Evolutionary conservation across 1,140 invertebrate species (phyloP).

Genomic region (Mizuhopecten yessoensis): DNA sequence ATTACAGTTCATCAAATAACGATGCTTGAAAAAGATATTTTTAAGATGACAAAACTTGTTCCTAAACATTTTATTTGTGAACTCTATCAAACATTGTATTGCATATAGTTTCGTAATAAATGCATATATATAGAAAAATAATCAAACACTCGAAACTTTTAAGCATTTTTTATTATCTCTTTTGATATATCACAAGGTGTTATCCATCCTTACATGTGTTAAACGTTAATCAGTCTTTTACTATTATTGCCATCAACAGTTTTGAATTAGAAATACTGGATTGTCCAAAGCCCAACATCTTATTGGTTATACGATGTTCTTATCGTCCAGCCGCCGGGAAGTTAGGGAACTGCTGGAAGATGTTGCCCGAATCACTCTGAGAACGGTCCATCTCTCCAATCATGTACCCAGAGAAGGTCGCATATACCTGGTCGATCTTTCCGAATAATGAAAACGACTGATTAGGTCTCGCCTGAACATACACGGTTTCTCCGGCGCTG

Average conservation of each 20-base stretch:
- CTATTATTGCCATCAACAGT: too few relatives aligned
- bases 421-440: slow-evolving; percentile 56
- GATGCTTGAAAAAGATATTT: too few relatives aligned
- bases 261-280: too few relatives aligned
- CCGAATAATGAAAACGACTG: slow-evolving; percentile 62
- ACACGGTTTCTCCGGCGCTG: slow-evolving; percentile 58
- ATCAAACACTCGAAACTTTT: too few relatives aligned
- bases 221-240: not conserved
- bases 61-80: too few relatives aligned
- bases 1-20: too few relatives aligned
- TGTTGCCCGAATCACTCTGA: not conserved
- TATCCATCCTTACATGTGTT: not conserved
- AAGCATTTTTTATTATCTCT: too few relatives aligned
- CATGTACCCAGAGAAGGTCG: slow-evolving; percentile 62
- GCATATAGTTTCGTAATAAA: too few relatives aligned
- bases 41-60: too few relatives aligned
- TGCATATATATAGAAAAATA: too few relatives aligned
- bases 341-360: not conserved
- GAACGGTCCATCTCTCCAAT: not conserved
- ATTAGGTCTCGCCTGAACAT: slow-evolving; percentile 52
- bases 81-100: too few relatives aligned
- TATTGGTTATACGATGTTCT: not conserved
- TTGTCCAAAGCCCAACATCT: too few relatives aligned
- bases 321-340: not conserved
- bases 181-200: not conserved